Evolutionary conservation across 2,113 vertebrate species (phyloP), one percentile per base, ranked within the genome.

Genomic region (Barbus barbus): DNA sequence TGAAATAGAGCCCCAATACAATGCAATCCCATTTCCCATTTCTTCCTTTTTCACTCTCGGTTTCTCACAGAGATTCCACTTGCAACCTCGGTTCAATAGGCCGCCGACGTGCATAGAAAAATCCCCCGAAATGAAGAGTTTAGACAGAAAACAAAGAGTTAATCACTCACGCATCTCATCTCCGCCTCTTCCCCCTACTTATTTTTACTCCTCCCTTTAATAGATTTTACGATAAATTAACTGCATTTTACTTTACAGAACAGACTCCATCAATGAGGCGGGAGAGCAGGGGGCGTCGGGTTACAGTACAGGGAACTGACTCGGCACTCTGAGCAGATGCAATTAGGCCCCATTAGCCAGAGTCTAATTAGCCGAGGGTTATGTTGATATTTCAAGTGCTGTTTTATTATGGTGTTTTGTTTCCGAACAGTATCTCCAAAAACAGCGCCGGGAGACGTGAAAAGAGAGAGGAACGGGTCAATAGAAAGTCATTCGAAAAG

Each of bases 201-300:
- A 91, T 89, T 81, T 82, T 91, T 94, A 94, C 81, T 94, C 92
- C 92, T 92, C 93, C 90, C 90, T 93, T 94, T 92, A 95, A 97
- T 95, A 96, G 95, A 96, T 97, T 94, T 95, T 95, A 94, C 93
- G 94, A 96, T 96, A 96, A 96, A 97, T 97, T 95, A 97, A 97
- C 95, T 92, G 96, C 95, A 93, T 96, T 96, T 95, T 94, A 95
- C 94, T 96, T 96, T 96, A 95, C 95, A 92, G 95, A 91, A 92
- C 93, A 36, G 91, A 92, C 90, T 94, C 93, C 93, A 96, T 95
- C 95, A 94, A 95, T 97, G 94, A 93, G 94, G 92, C 92, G 86
- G 12, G 86, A 91, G 92, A 94, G 95, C 92, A 81, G 89, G 87
- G 46, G 93, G 94, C 94, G 95, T 95, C 96, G 93, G 93, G 95